Conservation (phyloP, 2,888 invertebrate genomes). For the Parnassius smintheus region DNA sequence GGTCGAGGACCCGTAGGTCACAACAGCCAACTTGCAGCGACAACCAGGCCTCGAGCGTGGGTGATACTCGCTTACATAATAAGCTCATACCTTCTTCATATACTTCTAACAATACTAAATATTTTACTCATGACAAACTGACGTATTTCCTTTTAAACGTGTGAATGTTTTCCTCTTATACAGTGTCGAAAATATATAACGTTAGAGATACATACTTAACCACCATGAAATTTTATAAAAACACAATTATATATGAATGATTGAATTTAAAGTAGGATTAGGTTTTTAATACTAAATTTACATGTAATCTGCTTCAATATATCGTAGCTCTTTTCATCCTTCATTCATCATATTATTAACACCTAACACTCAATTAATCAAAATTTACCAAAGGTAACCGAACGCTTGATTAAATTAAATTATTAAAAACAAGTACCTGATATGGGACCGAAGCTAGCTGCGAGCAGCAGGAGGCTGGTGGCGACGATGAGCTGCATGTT, state of each 20-base stretch:
- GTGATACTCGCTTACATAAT: conserved; percentile 19
- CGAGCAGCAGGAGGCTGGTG: conserved; percentile 77
- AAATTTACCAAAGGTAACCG: conserved; percentile 16
- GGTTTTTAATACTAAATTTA: background rate
- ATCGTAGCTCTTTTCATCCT: background rate
- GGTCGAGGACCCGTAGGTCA: conserved; percentile 74
- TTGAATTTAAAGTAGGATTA: too few relatives aligned
- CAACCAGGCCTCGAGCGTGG: conserved; percentile 26
- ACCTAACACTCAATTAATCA: background rate
- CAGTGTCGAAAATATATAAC: too few relatives aligned
- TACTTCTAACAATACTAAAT: background rate
- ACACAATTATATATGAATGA: too few relatives aligned
- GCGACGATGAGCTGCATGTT: conserved; percentile 77
- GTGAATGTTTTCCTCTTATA: too few relatives aligned
- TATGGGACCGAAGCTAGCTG: conserved; percentile 74
- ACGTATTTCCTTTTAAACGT: too few relatives aligned
- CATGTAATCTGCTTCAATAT: background rate
- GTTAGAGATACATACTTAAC: too few relatives aligned
- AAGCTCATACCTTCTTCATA: background rate
- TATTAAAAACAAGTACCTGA: conserved; percentile 70
- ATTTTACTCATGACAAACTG: too few relatives aligned
- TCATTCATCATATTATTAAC: background rate
- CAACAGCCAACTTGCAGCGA: conserved; percentile 49
- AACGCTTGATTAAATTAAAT: conserved; percentile 9
- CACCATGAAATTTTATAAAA: too few relatives aligned